Percentiles rank a stretch among this genome's conserved stretches.
phyloP scores from a whole-genome alignment of 2,797 vertebrate species.

The Myripristis jacobus region DNA sequence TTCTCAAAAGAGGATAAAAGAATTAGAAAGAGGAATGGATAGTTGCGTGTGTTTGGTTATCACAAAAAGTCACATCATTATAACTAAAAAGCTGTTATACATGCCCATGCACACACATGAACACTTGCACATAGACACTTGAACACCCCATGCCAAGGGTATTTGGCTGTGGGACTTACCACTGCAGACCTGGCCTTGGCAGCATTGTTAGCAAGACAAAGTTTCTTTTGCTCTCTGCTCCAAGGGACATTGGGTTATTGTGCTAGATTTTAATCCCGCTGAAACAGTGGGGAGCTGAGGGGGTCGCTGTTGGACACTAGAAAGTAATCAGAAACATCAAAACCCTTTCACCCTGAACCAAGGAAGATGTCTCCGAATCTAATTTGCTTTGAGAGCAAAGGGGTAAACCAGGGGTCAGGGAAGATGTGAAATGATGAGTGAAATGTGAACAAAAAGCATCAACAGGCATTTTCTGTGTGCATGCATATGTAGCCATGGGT shows the following conservation, averaged over 20 bases:
- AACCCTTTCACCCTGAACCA: constrained; percentile 60
- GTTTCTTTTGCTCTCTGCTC: constrained; percentile 25
- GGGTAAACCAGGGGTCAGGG: constrained; percentile 49
- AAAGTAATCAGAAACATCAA: constrained; percentile 73
- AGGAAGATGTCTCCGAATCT: constrained; percentile 65
- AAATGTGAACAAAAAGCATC: neutral
- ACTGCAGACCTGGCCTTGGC: neutral
- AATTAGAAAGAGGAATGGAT: too few relatives aligned
- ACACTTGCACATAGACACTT: neutral
- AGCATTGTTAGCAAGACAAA: neutral
- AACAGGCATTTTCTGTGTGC: neutral
- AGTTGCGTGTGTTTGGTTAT: too few relatives aligned
- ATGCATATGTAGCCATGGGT: neutral
- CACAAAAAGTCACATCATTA: too few relatives aligned
- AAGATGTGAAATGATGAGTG: constrained; percentile 55
- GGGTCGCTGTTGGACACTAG: constrained; percentile 51
- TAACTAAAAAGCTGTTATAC: too few relatives aligned
- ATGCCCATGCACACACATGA: neutral
- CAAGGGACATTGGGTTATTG: constrained; percentile 44
- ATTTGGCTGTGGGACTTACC: too few relatives aligned
- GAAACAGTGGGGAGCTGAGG: constrained; percentile 47
- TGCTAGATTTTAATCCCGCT: constrained; percentile 55
- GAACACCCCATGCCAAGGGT: too few relatives aligned
- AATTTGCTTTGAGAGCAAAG: constrained; percentile 59
- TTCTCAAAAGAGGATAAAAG: too few relatives aligned